Percentiles rank a stretch among this genome's conserved stretches.
phyloP scores from a whole-genome alignment of 2,888 invertebrate species.

The Drepanosiphum platanoidis region DNA sequence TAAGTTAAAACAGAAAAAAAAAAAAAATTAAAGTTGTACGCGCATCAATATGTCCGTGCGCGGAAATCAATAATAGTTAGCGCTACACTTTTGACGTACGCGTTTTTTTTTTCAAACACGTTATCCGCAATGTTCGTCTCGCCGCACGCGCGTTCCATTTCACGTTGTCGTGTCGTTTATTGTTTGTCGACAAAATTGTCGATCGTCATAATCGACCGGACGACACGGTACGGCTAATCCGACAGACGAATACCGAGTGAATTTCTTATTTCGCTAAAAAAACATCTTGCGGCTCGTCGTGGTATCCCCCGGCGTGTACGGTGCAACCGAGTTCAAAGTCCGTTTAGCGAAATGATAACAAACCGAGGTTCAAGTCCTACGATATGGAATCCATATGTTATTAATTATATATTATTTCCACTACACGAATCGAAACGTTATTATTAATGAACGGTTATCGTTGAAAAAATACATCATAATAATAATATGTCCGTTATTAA shows the following conservation, averaged over 20 bases:
- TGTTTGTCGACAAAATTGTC: not conserved
- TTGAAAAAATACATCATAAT: conserved; percentile 7
- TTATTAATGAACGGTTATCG: not conserved
- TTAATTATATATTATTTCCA: too few species aligned
- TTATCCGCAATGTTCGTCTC: not conserved
- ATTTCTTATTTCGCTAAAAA: not conserved
- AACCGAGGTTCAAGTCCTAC: not conserved
- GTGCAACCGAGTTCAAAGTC: not conserved
- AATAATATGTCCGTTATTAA: conserved; percentile 3
- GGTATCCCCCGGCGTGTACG: not conserved
- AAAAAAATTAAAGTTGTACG: too few species aligned
- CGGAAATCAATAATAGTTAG: conserved; percentile 19
- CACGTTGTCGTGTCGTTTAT: not conserved
- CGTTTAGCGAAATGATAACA: not conserved
- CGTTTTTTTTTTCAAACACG: too few species aligned
- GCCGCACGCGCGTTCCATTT: not conserved
- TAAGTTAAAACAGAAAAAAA: too few species aligned
- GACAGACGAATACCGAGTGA: not conserved
- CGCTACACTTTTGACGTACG: too few species aligned
- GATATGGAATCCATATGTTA: not conserved
- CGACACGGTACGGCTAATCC: not conserved
- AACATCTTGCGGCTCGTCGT: not conserved
- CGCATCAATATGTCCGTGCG: not conserved
- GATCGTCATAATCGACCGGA: not conserved
- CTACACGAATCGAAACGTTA: not conserved